Base-by-base conservation (phyloP, 2,888 invertebrate species). In the Acholoe squamosa region DNA sequence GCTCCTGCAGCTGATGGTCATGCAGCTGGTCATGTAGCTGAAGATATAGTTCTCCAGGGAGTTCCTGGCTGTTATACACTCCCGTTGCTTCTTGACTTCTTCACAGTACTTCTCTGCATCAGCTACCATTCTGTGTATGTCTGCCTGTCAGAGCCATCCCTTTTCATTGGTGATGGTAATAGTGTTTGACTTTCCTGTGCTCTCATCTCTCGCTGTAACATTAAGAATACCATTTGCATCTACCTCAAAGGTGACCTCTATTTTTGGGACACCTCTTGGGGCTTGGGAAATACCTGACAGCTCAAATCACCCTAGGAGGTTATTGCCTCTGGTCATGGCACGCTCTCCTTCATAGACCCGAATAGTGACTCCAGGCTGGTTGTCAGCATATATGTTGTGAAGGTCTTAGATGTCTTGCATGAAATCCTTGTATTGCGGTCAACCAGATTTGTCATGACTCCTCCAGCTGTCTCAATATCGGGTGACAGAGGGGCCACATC, bases 241-340 rank as follows among this genome's bases (percentile, higher is more conserved):
- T 91, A 96, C 96, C 92, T 96, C 96, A 93, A 96, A 96, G 25
- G 96, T 96, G 51, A 96, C 96, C 92, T 96, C 96, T 91, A 96
- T 95, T 93, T 96, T 96, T 22, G 96, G 96, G 0, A 96, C 96
- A 90, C 96, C 96, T 89, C 96, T 94, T 43, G 96, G 96, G 33
- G 96, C 96, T 77, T 99, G 99, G 91, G 99, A 99, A 94, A 99
- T 99, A 92, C 99, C 99, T 91, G 98, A 99, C 92, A 99, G 96
- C 95, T 99, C 99, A 96, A 99, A 99, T 96, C 99, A 99, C 92
- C 99, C 99, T 92, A 99, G 97, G 93, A 99, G 97, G 96, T 99
- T 99, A 96, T 99, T 99, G 96, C 99, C 99, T 96, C 99, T 99
- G 93, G 99, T 99, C 99, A 99, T 99, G 33, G 99, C 99, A 94